Conservation (phyloP, 2,888 invertebrate species). For the Mamestra brassicae region DNA sequence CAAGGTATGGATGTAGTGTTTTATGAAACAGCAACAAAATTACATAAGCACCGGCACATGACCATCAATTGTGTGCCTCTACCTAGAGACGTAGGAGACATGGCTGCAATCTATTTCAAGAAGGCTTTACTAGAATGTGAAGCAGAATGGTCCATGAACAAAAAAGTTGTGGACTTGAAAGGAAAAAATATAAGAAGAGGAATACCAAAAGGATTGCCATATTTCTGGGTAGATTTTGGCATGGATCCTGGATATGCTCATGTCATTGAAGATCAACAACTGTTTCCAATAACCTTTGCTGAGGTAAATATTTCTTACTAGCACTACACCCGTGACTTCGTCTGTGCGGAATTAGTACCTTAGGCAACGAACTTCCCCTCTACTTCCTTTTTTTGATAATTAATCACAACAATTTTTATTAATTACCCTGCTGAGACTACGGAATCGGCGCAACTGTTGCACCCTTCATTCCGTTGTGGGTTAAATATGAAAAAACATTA, state of each 20-base stretch:
- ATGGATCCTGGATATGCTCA: constrained; percentile 98
- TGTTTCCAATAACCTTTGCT: constrained; percentile 97
- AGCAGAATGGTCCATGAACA: constrained; percentile 98
- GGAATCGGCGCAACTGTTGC: too few relatives aligned
- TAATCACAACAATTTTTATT: too few relatives aligned
- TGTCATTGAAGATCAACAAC: constrained; percentile 97
- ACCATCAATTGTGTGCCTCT: constrained; percentile 97
- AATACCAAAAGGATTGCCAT: constrained; percentile 98
- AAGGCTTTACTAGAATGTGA: constrained; percentile 99
- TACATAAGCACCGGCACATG: constrained; percentile 95
- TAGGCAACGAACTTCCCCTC: too few relatives aligned
- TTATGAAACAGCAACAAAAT: constrained; percentile 95
- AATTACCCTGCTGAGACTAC: too few relatives aligned
- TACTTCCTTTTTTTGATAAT: too few relatives aligned
- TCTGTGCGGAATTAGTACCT: too few relatives aligned
- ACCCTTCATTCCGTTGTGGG: too few relatives aligned
- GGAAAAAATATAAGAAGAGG: constrained; percentile 94
- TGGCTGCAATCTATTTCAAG: constrained; percentile 99
- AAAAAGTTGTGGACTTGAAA: constrained; percentile 92
- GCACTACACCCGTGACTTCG: too few relatives aligned
- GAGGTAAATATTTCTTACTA: constrained; percentile 90
- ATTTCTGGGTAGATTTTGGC: constrained; percentile 98
- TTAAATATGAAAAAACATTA: too few relatives aligned
- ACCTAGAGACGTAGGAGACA: constrained; percentile 95
- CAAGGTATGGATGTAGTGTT: constrained; percentile 96